phyloP scores from a whole-genome alignment of 2,888 invertebrate genomes.

The Cantharis nigra region DNA sequence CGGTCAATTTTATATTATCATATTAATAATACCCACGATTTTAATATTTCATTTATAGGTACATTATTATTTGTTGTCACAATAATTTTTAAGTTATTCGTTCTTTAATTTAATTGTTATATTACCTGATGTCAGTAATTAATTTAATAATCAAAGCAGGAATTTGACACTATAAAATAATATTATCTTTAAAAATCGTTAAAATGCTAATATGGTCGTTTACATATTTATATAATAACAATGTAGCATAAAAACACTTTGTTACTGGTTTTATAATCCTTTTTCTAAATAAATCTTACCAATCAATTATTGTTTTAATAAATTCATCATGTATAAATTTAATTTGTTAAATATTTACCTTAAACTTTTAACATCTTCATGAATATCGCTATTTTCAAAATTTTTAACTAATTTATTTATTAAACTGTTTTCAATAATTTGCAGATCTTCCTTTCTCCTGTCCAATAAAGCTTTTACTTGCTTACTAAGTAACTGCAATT shows the following conservation, averaged over 20 bases:
- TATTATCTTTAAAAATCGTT: neutral
- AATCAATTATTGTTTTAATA: neutral
- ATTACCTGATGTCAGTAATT: neutral
- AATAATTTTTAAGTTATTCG: neutral
- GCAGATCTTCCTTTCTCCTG: slow-evolving; percentile 60
- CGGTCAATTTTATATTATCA: too few species aligned
- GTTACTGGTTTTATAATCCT: neutral
- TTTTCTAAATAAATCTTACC: neutral
- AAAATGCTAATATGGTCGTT: neutral
- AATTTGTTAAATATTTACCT: slow-evolving; percentile 49
- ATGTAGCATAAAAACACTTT: neutral
- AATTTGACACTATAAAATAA: neutral
- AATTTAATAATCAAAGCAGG: neutral
- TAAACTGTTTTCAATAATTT: slow-evolving; percentile 60
- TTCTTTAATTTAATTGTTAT: neutral
- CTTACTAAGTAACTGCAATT: slow-evolving; percentile 58
- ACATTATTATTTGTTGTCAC: neutral
- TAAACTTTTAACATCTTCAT: slow-evolving; percentile 58
- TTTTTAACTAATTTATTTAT: slow-evolving; percentile 59
- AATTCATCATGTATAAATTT: neutral
- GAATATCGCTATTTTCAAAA: slow-evolving; percentile 58
- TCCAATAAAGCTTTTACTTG: slow-evolving; percentile 60
- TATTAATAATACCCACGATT: neutral
- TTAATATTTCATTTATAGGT: neutral
- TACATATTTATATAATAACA: neutral